Conservation (phyloP, 2,888 invertebrate genomes). For the Eubasilissa splendida region DNA sequence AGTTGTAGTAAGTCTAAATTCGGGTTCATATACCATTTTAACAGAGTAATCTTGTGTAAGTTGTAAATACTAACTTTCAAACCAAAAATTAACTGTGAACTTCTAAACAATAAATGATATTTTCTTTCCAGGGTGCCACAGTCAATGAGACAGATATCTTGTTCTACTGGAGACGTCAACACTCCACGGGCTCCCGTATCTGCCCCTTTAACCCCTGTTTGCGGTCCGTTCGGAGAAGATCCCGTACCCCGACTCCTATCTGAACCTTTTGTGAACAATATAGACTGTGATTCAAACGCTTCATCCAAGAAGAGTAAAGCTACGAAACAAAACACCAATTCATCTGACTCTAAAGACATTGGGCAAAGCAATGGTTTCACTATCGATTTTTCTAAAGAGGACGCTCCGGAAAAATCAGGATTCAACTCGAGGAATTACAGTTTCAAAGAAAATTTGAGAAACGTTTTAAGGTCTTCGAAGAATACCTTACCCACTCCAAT, state of each 20-base stretch:
- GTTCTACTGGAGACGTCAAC: conserved; percentile 63
- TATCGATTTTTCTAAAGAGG: conserved; percentile 23
- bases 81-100: background rate
- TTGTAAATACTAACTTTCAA: too few species aligned
- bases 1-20: too few species aligned
- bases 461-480: conserved; percentile 54
- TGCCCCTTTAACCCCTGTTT: conserved; percentile 63
- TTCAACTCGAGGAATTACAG: conserved; percentile 53
- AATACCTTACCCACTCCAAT: conserved; percentile 52
- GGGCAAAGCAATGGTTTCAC: conserved; percentile 13
- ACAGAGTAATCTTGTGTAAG: too few species aligned
- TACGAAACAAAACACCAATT: conserved; percentile 47
- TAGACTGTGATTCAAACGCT: conserved; percentile 18
- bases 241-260: conserved; percentile 62
- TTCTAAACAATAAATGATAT: background rate
- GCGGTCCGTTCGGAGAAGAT: conserved; percentile 46
- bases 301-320: conserved; percentile 35
- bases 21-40: too few species aligned
- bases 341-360: conserved; percentile 43
- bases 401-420: conserved; percentile 18
- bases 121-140: conserved; percentile 64
- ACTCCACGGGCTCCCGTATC: conserved; percentile 67
- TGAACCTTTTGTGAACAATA: conserved; percentile 61
- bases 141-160: conserved; percentile 65
- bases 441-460: conserved; percentile 56